Evolutionary conservation across 2,888 invertebrate species (phyloP).

Genomic region (Pogonocherus hispidulus): DNA sequence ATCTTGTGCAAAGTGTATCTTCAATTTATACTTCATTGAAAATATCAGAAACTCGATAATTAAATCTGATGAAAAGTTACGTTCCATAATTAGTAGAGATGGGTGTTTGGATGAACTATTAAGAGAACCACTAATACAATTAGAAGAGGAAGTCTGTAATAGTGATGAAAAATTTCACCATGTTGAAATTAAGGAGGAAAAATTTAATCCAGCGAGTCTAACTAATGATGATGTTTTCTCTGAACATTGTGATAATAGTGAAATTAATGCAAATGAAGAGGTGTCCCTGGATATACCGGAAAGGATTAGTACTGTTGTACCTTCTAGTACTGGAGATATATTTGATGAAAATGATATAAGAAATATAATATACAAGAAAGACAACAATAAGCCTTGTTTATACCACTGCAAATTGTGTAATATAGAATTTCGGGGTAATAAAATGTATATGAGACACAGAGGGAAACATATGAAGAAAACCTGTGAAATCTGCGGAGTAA

Average conservation of each 20-base stretch:
- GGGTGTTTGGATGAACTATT: constrained; percentile 22
- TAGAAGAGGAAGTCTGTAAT: neutral
- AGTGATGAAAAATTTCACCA: neutral
- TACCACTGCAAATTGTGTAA: constrained; percentile 39
- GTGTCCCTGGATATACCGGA: neutral
- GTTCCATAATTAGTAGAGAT: constrained; percentile 2
- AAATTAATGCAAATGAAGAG: neutral
- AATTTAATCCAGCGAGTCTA: neutral
- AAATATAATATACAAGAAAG: constrained; percentile 16
- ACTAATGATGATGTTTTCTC: neutral
- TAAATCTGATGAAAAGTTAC: constrained; percentile 34
- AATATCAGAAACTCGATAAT: constrained; percentile 41
- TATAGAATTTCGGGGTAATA: constrained; percentile 30
- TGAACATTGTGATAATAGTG: constrained; percentile 1
- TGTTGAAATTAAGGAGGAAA: constrained; percentile 18
- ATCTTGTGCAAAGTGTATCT: constrained; percentile 41
- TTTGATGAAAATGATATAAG: constrained; percentile 16
- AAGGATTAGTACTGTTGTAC: neutral
- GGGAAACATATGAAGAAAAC: constrained; percentile 41
- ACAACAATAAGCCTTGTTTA: constrained; percentile 6
- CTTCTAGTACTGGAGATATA: neutral
- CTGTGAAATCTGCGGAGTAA: constrained; percentile 40
- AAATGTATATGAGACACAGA: constrained; percentile 34
- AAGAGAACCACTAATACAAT: neutral
- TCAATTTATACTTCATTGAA: constrained; percentile 38